phyloP scores from a whole-genome alignment of 2,888 invertebrate species.

The Drosophila suboccidentalis region DNA sequence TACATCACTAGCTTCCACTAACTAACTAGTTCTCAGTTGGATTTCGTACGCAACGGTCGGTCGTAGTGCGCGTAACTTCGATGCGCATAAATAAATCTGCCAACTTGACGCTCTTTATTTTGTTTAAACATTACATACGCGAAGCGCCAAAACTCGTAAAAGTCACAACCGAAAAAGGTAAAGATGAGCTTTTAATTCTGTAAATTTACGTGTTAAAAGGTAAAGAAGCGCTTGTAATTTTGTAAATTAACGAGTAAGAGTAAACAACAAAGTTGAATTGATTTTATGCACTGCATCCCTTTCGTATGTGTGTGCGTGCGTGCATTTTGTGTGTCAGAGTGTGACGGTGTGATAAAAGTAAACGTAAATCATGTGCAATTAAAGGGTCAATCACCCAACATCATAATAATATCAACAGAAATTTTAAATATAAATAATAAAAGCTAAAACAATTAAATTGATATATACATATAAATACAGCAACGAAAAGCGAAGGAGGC shows the following conservation, averaged over 20 bases:
- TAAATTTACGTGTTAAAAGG: constrained; percentile 4
- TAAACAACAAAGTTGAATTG: constrained; percentile 31
- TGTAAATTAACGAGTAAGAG: constrained; percentile 19
- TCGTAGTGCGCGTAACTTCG: constrained; percentile 38
- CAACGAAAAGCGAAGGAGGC: constrained; percentile 25
- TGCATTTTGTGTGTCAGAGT: constrained; percentile 36
- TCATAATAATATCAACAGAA: constrained; percentile 31
- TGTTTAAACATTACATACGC: constrained; percentile 39
- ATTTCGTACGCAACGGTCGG: constrained; percentile 51
- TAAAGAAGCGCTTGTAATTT: constrained; percentile 13
- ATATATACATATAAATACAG: neutral
- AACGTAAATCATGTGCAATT: constrained; percentile 64
- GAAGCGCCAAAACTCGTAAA: constrained; percentile 10
- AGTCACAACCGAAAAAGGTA: constrained; percentile 8
- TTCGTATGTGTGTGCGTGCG: constrained; percentile 20
- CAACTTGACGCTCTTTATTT: constrained; percentile 56
- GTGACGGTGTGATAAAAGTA: constrained; percentile 37
- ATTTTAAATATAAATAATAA: constrained; percentile 11
- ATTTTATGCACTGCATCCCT: constrained; percentile 31
- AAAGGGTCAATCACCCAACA: constrained; percentile 65
- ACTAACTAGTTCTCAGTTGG: constrained; percentile 34
- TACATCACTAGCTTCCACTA: no score
- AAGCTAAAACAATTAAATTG: constrained; percentile 13
- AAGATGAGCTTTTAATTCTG: constrained; percentile 16
- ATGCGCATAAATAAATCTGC: constrained; percentile 30